Conservation (phyloP, 2,888 invertebrate species). For the Gryllus longicercus region DNA sequence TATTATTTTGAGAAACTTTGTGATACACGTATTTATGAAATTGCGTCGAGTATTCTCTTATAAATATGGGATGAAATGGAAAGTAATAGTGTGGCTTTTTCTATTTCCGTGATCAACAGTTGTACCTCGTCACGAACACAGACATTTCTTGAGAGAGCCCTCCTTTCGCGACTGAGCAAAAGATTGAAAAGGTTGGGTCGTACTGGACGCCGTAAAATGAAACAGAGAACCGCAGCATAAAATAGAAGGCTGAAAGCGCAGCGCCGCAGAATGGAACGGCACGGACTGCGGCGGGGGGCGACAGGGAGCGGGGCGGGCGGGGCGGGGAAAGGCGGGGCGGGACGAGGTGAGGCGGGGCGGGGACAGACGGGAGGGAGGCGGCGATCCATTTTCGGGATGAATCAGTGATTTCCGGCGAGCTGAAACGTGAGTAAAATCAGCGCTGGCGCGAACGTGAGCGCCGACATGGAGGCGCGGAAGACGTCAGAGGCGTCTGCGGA, state of each 20-base stretch:
- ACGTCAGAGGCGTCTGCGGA: too few relatives aligned
- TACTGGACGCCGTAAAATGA: slow-evolving; percentile 8
- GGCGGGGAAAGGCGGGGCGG: too few relatives aligned
- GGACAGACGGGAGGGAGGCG: neutral
- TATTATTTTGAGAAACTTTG: too few relatives aligned
- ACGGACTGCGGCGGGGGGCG: neutral
- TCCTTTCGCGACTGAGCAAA: neutral
- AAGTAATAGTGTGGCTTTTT: too few relatives aligned
- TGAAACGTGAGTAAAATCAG: slow-evolving; percentile 1
- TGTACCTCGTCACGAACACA: neutral
- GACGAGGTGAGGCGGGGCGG: too few relatives aligned
- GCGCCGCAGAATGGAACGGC: slow-evolving; percentile 4
- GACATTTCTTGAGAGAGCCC: neutral
- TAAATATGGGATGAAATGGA: too few relatives aligned
- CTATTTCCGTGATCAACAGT: too few relatives aligned
- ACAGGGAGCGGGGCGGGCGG: neutral
- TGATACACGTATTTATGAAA: too few relatives aligned
- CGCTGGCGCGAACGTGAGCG: neutral
- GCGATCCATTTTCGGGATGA: slow-evolving; percentile 17
- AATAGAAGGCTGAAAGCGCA: neutral
- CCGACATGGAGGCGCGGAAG: neutral
- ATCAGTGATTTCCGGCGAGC: neutral
- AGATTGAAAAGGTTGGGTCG: neutral
- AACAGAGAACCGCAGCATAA: slow-evolving; percentile 6
- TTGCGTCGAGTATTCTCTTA: too few relatives aligned